Evolutionary conservation across 2,888 invertebrate species (phyloP).

Genomic region (Apoda limacodes): DNA sequence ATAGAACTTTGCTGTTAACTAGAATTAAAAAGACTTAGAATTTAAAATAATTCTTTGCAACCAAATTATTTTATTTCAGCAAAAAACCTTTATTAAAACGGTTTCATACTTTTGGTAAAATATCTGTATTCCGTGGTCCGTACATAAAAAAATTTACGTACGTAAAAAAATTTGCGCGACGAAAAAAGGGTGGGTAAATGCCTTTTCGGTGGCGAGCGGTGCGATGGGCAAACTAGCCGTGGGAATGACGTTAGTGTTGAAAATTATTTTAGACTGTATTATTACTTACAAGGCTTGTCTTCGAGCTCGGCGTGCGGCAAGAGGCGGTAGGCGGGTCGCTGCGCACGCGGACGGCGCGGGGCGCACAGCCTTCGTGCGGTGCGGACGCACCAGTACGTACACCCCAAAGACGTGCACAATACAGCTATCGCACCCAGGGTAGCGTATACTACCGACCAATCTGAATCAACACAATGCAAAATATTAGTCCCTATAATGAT

Average conservation of each 20-base stretch:
- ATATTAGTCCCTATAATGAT: too few species aligned
- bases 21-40: too few species aligned
- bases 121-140: too few species aligned
- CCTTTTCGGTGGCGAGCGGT: too few species aligned
- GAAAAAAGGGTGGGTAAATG: too few species aligned
- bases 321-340: conserved; percentile 74
- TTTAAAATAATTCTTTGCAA: too few species aligned
- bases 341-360: conserved; percentile 65
- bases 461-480: conserved; percentile 62
- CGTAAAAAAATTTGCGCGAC: too few species aligned
- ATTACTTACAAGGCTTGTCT: conserved; percentile 76
- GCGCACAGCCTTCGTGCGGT: conserved; percentile 43
- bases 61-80: too few species aligned
- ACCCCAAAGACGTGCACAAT: conserved; percentile 67
- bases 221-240: too few species aligned
- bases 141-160: too few species aligned
- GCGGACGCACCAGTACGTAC: conserved; percentile 72
- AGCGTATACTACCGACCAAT: conserved; percentile 91
- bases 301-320: conserved; percentile 78
- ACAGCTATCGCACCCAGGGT: conserved; percentile 78
- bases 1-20: conserved; percentile 74
- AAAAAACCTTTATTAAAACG: too few species aligned
- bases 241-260: neutral
- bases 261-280: neutral
- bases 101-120: too few species aligned